Percentiles rank a stretch among this genome's conserved stretches.
Evolutionary conservation across 2,113 vertebrate genomes (phyloP).

Genomic region (Oreochromis niloticus): DNA sequence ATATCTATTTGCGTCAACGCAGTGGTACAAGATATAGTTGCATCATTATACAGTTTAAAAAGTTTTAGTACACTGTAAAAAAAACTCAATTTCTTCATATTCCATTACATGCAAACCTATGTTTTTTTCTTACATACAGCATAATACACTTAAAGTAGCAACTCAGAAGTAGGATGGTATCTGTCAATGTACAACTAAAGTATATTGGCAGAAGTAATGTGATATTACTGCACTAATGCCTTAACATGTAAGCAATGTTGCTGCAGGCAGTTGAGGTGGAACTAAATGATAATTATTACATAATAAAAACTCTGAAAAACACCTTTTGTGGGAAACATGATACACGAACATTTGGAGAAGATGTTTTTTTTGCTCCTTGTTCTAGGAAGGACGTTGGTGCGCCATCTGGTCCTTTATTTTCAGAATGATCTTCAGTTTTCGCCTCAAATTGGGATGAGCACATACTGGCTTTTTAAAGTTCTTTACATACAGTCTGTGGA

Average conservation of each 20-base stretch:
- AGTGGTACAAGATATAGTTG: neutral
- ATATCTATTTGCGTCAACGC: neutral
- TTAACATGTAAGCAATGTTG: neutral
- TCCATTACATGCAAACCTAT: neutral
- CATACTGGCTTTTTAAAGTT: conserved; percentile 3
- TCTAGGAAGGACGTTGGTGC: neutral
- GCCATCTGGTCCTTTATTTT: neutral
- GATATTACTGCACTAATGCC: neutral
- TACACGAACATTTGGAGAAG: neutral
- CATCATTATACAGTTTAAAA: neutral
- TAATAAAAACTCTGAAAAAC: neutral
- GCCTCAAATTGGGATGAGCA: neutral
- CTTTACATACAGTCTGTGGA: conserved; percentile 39
- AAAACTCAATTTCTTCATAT: neutral
- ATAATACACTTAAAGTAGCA: neutral
- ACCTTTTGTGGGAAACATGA: neutral
- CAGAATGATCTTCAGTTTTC: neutral
- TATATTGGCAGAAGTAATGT: neutral
- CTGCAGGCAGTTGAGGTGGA: neutral
- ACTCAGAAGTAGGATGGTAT: neutral
- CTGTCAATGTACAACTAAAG: neutral
- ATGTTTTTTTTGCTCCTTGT: neutral
- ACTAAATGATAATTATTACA: neutral
- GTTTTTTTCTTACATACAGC: neutral
- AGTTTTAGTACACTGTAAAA: neutral